These are phyloP conservation scores for Strix occidentalis DNA, from an alignment of 2,797 vertebrate genomes.

Conservation along the genomic window DNA sequence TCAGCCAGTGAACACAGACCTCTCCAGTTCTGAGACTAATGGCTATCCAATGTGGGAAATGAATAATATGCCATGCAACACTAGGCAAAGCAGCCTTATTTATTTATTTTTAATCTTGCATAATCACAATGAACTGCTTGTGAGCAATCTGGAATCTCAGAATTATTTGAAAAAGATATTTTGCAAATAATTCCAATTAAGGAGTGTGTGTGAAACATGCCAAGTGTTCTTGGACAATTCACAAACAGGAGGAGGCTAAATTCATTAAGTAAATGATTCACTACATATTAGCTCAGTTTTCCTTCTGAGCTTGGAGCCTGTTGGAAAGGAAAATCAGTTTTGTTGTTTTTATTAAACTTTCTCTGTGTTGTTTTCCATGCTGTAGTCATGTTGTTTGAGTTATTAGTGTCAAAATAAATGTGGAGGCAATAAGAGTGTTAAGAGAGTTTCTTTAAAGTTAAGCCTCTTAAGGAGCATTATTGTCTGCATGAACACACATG, in stretches of 20 bases:
- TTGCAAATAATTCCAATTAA: slow-evolving; percentile 14
- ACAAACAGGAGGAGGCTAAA: background rate
- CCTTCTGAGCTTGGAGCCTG: background rate
- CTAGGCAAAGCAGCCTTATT: background rate
- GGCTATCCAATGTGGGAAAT: background rate
- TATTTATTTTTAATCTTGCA: background rate
- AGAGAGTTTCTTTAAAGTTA: background rate
- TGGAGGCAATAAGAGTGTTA: background rate
- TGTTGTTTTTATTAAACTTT: background rate
- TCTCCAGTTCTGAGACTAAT: background rate
- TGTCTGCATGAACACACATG: background rate
- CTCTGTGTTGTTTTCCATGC: background rate
- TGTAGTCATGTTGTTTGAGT: background rate
- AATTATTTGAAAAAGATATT: background rate
- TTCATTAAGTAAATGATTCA: slow-evolving; percentile 4
- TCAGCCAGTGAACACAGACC: background rate
- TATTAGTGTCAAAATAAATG: background rate
- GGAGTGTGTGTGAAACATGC: background rate
- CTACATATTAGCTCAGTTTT: background rate
- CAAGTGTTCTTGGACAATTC: background rate
- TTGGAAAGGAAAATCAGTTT: background rate
- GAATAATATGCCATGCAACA: background rate
- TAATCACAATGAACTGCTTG: background rate
- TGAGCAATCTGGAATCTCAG: background rate
- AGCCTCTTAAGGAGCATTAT: background rate